These are phyloP conservation scores for Epinephelus fuscoguttatus DNA, from an alignment of 2,113 vertebrate species.

Conservation along the genomic window DNA sequence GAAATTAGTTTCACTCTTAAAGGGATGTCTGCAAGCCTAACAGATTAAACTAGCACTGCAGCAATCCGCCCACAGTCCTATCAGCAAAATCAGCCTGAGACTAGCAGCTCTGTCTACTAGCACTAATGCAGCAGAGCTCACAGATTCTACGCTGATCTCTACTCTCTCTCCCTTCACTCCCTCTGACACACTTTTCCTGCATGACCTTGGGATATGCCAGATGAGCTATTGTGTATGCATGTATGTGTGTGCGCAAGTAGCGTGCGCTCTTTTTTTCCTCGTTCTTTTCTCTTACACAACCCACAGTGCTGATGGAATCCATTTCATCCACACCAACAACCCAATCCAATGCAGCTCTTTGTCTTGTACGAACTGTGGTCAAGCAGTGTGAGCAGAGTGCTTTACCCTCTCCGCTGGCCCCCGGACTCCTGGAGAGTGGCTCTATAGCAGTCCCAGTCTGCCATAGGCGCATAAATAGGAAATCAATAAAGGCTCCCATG, in stretches of 20 bases:
- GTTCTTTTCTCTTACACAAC: conserved; percentile 14
- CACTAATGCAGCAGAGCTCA: conserved; percentile 66
- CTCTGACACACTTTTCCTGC: conserved; percentile 74
- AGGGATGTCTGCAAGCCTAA: conserved; percentile 67
- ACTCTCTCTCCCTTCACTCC: conserved; percentile 44
- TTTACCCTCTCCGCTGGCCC: conserved; percentile 52
- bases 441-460: conserved; percentile 65
- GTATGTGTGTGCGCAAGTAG: conserved; percentile 21
- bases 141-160: conserved; percentile 59
- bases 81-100: conserved; percentile 72
- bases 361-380: conserved; percentile 44
- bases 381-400: conserved; percentile 39
- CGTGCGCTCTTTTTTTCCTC: neutral
- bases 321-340: conserved; percentile 47
- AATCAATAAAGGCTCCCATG: conserved; percentile 80
- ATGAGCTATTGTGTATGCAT: conserved; percentile 51
- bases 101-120: conserved; percentile 50
- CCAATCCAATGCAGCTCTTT: conserved; percentile 56
- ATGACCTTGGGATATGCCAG: conserved; percentile 77
- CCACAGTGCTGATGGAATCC: conserved; percentile 39
- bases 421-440: conserved; percentile 59
- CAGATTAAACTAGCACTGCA: conserved; percentile 72
- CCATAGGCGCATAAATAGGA: conserved; percentile 70
- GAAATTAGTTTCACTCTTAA: conserved; percentile 74
- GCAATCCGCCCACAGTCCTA: conserved; percentile 68